phyloP scores from a whole-genome alignment of 2,113 vertebrate genomes.

The Struthio camelus region DNA sequence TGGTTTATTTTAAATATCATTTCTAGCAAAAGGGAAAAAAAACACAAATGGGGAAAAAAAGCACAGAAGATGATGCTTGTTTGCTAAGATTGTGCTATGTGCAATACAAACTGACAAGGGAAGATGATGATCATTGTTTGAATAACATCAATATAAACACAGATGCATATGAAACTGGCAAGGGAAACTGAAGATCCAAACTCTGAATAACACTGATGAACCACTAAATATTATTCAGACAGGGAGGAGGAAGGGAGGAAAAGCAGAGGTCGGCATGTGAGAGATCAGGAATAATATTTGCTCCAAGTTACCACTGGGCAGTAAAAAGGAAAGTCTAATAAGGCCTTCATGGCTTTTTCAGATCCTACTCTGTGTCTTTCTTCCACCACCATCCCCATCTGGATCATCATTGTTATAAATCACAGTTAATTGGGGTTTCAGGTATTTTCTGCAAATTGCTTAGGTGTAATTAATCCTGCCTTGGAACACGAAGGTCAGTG shows the following conservation, averaged over 20 bases:
- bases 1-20: constrained; percentile 41
- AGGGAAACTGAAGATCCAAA: constrained; percentile 20
- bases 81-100: constrained; percentile 12
- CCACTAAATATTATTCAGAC: constrained; percentile 41
- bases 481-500: not conserved
- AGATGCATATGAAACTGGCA: constrained; percentile 50
- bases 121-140: constrained; percentile 51
- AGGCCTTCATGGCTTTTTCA: not conserved
- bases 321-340: not conserved
- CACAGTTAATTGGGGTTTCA: not conserved
- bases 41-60: constrained; percentile 24
- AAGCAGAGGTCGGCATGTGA: not conserved
- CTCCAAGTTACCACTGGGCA: constrained; percentile 20
- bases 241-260: not conserved
- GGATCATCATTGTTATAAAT: not conserved
- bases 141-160: constrained; percentile 58
- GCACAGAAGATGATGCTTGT: constrained; percentile 40
- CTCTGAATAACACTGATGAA: not conserved
- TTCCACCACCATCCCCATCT: not conserved
- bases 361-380: not conserved
- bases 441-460: not conserved
- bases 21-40: not conserved
- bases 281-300: not conserved
- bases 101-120: constrained; percentile 39
- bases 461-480: not conserved